Evolutionary conservation across 2,113 vertebrate species (phyloP).

Genomic region (Urocolius indicus): DNA sequence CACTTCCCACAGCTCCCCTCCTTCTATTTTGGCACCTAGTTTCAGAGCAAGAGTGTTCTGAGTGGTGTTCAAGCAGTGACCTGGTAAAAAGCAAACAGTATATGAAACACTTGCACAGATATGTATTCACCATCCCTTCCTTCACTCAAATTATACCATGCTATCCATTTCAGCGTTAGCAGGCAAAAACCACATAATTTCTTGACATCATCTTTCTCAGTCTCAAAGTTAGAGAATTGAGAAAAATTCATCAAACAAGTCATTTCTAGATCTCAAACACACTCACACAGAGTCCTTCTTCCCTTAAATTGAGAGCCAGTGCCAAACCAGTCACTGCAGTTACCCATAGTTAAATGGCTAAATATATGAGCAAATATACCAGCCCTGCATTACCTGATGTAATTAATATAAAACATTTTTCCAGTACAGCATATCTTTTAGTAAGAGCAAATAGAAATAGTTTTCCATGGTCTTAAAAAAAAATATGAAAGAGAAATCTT

Average conservation of each 20-base stretch:
- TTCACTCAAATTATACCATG: not conserved
- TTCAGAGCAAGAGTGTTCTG: not conserved
- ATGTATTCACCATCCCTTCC: not conserved
- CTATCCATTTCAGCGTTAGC: not conserved
- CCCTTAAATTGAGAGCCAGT: not conserved
- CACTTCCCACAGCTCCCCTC: not conserved
- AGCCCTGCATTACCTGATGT: not conserved
- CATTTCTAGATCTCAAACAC: not conserved
- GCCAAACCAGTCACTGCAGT: not conserved
- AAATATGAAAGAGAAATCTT: not conserved
- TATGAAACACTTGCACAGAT: not conserved
- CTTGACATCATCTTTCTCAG: not conserved
- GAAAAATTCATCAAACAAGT: not conserved
- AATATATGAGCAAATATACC: rapidly evolving
- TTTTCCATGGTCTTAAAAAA: not conserved
- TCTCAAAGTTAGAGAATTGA: not conserved
- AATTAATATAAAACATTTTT: not conserved
- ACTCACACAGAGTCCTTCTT: too few species aligned
- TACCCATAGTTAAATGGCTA: not conserved
- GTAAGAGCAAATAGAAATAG: not conserved
- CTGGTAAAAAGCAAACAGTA: not conserved
- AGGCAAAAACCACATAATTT: not conserved
- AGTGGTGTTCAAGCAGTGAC: not conserved
- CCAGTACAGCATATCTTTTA: not conserved
- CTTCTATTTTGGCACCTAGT: not conserved